Percentiles rank a stretch among this genome's conserved stretches.
Conservation (phyloP, 2,797 vertebrate genomes). For the Euthynnus affinis region DNA sequence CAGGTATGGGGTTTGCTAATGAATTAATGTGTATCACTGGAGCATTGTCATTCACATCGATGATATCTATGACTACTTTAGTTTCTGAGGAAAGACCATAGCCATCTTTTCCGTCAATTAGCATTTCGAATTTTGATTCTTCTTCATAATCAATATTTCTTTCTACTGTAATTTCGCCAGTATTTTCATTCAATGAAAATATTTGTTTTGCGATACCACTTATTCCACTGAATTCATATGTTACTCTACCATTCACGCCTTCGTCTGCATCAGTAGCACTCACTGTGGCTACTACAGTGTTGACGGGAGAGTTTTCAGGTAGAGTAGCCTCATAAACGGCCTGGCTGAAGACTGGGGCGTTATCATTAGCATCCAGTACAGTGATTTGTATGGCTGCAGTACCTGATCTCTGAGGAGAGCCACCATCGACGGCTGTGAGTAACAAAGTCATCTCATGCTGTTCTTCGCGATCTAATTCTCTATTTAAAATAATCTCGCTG, state of each 20-base stretch:
- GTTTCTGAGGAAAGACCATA: slow-evolving; percentile 37
- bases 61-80: not conserved
- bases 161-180: slow-evolving; percentile 39
- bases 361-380: no score
- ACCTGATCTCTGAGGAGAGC: slow-evolving; percentile 73
- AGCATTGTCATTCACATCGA: no score
- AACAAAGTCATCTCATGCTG: slow-evolving; percentile 65
- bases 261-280: no score
- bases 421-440: slow-evolving; percentile 80
- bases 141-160: slow-evolving; percentile 21
- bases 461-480: slow-evolving; percentile 78
- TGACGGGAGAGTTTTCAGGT: no score
- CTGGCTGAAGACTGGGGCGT: no score
- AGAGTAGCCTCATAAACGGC: no score
- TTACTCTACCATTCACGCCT: no score
- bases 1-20: no score
- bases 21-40: no score
- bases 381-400: slow-evolving; percentile 50
- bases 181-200: slow-evolving; percentile 52
- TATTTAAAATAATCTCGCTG: slow-evolving; percentile 68
- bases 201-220: slow-evolving; percentile 36
- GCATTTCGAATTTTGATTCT: slow-evolving; percentile 24
- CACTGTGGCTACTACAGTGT: no score
- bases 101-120: slow-evolving; percentile 42
- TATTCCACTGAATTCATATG: not conserved